Base-by-base conservation (phyloP, 1,140 invertebrate species). In the Papilio dardanus region DNA sequence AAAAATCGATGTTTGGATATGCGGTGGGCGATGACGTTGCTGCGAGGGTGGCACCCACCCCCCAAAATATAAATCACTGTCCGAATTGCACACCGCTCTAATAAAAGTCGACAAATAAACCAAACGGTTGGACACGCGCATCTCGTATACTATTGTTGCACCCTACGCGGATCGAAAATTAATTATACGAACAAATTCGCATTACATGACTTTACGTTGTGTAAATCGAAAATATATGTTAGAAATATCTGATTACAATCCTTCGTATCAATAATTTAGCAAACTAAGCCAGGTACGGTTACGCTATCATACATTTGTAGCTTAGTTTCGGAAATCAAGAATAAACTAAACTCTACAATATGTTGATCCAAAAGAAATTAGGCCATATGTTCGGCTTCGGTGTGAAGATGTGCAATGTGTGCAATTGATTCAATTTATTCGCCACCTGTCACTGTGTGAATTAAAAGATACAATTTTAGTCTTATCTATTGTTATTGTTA, bases 51-150 rank as follows among this genome's bases (percentile, higher is more conserved):
- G 88, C 81, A 74, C 66, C 82, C 86, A 87, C 89, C 91, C 90
- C 90, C 89, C 82, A 80, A 90, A n/a, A 83, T 92, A 92, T 93
- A 93, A 93, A 93, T 93, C 90, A 92, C 89, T 91, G 90, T 93
- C 91, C 89, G 81, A 88, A 90, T 91, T 93, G 89, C 88, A 77
- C 76, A 77, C 76, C 79, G 81, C 83, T 87, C 88, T 90, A 89
- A 86, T 92, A 87, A 89, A 89, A 92, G 83, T 91, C 89, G 84
- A 84, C 87, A 90, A 93, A 93, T 93, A 85, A 83, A 83, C 77
- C 87, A 81, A 79, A 82, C 67, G 81, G 79, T 82, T 69, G 86
- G 86, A 85, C 85, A 88, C 81, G 81, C 86, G 85, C 82, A 81
- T 79, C 75, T 80, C 79, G 58, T 76, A 78, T 78, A 86, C 87